Evolutionary conservation across 2,888 invertebrate species (phyloP).

Genomic region (Chrysolina oricalcia): DNA sequence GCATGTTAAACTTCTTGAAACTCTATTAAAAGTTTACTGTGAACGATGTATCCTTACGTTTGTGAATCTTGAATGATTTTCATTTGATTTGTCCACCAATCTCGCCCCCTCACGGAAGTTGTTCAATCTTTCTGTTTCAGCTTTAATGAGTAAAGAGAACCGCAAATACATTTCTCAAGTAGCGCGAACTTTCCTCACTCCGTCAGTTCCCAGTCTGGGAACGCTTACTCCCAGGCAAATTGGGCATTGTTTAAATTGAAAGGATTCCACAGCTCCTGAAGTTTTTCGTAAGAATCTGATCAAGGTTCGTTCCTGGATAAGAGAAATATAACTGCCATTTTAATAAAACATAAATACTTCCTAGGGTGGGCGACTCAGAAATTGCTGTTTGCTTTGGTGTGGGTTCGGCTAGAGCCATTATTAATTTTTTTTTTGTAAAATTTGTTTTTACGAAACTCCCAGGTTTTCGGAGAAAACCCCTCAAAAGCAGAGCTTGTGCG

Average conservation of each 20-base stretch:
- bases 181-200: background rate
- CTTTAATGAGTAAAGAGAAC: constrained; percentile 40
- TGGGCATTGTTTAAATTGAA: background rate
- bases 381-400: too few species aligned
- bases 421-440: too few species aligned
- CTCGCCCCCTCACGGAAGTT: constrained; percentile 26
- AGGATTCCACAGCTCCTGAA: background rate
- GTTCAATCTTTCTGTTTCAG: constrained; percentile 38
- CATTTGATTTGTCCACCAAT: constrained; percentile 44
- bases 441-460: too few species aligned
- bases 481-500: too few species aligned
- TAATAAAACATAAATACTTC: too few species aligned
- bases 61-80: constrained; percentile 43
- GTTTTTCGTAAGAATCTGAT: background rate
- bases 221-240: constrained; percentile 3
- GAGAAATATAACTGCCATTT: too few species aligned
- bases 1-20: constrained; percentile 41
- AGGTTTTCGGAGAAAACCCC: too few species aligned
- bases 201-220: background rate
- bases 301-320: background rate
- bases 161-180: constrained; percentile 36
- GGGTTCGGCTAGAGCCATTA: too few species aligned
- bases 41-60: constrained; percentile 34
- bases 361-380: too few species aligned
- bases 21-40: constrained; percentile 43